Evolutionary conservation across 1,140 invertebrate species (phyloP).

Genomic region (Aphelinus atriplicis): DNA sequence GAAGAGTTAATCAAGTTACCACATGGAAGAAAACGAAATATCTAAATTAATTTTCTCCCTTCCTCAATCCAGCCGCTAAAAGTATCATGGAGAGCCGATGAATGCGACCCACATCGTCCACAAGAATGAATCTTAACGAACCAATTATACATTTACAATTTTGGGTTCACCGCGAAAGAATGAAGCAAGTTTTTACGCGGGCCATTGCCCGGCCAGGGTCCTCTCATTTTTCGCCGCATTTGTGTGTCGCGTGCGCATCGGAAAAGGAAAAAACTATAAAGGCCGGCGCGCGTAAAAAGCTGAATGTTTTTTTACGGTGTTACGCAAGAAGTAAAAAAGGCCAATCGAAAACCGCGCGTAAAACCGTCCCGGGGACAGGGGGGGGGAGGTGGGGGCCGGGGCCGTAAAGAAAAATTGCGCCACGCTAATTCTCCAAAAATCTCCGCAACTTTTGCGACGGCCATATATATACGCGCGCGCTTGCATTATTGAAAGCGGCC

Average conservation of each 20-base stretch:
- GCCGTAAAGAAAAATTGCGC: conserved; percentile 31
- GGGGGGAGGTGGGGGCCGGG: neutral
- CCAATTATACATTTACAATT: conserved; percentile 25
- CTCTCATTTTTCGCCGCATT: neutral
- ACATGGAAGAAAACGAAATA: too few species aligned
- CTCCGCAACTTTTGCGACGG: neutral
- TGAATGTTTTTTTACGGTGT: conserved; percentile 31
- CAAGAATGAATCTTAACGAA: too few species aligned
- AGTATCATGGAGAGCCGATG: too few species aligned
- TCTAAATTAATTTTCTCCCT: too few species aligned
- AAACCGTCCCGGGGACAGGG: neutral
- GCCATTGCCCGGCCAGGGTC: neutral
- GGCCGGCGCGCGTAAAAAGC: neutral
- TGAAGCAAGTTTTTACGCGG: conserved; percentile 14
- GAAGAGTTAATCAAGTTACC: too few species aligned
- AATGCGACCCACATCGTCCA: too few species aligned
- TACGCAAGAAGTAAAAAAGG: conserved; percentile 26
- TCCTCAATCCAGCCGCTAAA: too few species aligned
- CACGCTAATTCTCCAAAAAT: conserved; percentile 25
- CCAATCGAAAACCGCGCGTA: conserved; percentile 15
- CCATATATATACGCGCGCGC: conserved; percentile 28
- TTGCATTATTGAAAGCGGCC: neutral
- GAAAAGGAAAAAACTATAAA: conserved; percentile 25
- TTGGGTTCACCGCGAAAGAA: neutral
- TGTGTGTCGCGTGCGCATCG: neutral